Evolutionary conservation across 92 coral and sea anemone genomes (phyloP).

Genomic region (Paragorgia papillata): DNA sequence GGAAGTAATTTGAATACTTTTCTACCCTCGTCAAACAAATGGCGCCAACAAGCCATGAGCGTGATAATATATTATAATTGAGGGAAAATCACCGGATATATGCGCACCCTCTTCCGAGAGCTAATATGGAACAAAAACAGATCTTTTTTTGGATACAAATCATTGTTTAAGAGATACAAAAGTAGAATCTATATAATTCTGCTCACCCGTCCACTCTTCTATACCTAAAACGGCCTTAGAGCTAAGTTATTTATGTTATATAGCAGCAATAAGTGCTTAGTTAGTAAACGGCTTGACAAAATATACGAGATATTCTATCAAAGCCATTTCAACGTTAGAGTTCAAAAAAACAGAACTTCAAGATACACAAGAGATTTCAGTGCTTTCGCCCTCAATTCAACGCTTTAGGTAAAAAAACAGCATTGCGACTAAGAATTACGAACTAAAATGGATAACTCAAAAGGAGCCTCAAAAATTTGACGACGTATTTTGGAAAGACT

Average conservation of each 20-base stretch:
- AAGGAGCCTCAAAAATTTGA: too few species aligned
- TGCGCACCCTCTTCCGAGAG: conserved; percentile 2
- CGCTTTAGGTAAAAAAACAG: too few species aligned
- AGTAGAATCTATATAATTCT: not conserved
- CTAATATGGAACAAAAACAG: not conserved
- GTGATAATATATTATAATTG: too few species aligned
- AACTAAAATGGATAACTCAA: too few species aligned
- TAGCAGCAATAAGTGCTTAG: too few species aligned
- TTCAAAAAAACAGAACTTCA: conserved; percentile 39
- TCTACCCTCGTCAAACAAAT: too few species aligned
- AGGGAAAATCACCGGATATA: not conserved
- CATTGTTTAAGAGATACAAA: too few species aligned
- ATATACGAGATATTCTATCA: not conserved
- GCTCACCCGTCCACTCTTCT: not conserved
- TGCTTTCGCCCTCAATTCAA: not conserved
- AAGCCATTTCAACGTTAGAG: not conserved
- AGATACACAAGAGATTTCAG: conserved; percentile 19
- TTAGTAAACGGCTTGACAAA: too few species aligned
- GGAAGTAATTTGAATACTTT: too few species aligned
- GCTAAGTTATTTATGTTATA: not conserved
- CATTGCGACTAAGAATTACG: too few species aligned
- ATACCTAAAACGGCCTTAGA: not conserved
- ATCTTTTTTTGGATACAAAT: not conserved
- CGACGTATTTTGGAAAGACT: too few species aligned
- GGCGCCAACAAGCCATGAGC: too few species aligned